Conservation (phyloP, 2,113 vertebrate species). For the Pipa parva region DNA sequence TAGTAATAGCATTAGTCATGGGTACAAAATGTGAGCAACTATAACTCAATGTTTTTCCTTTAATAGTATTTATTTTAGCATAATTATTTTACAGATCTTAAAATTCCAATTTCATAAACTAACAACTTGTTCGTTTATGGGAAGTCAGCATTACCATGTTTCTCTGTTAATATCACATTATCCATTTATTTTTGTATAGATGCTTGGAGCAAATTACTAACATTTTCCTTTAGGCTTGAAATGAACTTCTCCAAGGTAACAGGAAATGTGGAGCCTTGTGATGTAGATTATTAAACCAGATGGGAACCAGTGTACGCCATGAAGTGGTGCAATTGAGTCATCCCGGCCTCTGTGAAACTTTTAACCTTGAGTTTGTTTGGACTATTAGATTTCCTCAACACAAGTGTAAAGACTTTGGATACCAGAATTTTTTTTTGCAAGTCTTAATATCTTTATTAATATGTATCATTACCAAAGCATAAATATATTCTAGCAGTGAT, state of each 20-base stretch:
- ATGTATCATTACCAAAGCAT: too few relatives aligned
- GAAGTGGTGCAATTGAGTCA: conserved; percentile 69
- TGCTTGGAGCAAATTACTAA: conserved; percentile 77
- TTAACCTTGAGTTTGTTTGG: conserved; percentile 48
- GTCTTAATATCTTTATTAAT: too few relatives aligned
- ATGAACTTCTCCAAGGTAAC: conserved; percentile 74
- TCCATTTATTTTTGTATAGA: conserved; percentile 63
- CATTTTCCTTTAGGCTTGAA: conserved; percentile 77
- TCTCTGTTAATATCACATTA: conserved; percentile 56
- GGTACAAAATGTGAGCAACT: too few relatives aligned
- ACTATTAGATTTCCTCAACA: too few relatives aligned
- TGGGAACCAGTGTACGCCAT: conserved; percentile 73
- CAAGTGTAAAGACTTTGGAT: too few relatives aligned
- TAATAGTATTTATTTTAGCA: background rate
- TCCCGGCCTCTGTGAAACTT: conserved; percentile 61
- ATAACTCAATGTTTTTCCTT: background rate
- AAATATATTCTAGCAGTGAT: too few relatives aligned
- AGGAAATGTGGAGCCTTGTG: conserved; percentile 78
- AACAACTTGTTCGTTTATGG: background rate
- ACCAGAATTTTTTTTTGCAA: too few relatives aligned
- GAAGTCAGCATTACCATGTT: conserved; percentile 26
- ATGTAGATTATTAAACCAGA: conserved; percentile 81
- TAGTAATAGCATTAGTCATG: too few relatives aligned
- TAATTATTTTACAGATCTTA: conserved; percentile 24
- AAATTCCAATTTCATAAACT: conserved; percentile 31